phyloP scores from a whole-genome alignment of 2,888 invertebrate genomes.

The Lissocephala sabroskyi region DNA sequence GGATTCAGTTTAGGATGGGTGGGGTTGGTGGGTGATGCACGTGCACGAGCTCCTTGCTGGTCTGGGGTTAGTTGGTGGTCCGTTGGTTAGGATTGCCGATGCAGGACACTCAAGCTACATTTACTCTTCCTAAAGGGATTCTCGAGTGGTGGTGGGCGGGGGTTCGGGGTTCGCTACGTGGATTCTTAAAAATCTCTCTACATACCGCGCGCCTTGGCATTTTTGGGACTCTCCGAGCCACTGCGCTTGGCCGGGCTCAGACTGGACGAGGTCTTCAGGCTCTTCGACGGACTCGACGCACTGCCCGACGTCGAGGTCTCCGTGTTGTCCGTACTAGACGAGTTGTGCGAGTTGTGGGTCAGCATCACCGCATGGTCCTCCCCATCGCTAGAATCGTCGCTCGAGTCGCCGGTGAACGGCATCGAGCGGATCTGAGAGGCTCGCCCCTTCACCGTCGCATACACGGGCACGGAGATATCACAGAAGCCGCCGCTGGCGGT shows the following conservation, averaged over 20 bases:
- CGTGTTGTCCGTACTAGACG: constrained; percentile 75
- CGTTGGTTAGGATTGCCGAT: neutral
- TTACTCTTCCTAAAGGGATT: too few relatives aligned
- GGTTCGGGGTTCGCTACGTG: too few relatives aligned
- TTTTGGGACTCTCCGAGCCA: constrained; percentile 86
- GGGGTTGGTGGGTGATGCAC: too few relatives aligned
- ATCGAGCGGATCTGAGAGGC: constrained; percentile 96
- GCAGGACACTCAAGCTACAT: neutral
- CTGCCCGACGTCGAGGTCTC: constrained; percentile 76
- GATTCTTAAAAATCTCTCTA: constrained; percentile 18
- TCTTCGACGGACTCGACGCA: constrained; percentile 88
- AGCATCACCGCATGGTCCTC: constrained; percentile 77
- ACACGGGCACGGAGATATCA: constrained; percentile 94
- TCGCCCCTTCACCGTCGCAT: constrained; percentile 96
- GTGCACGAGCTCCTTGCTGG: too few relatives aligned
- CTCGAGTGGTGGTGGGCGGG: neutral
- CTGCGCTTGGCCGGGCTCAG: constrained; percentile 89
- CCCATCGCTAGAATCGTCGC: constrained; percentile 95
- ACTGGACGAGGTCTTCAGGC: constrained; percentile 88
- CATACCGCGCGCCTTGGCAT: constrained; percentile 83
- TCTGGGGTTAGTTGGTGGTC: neutral
- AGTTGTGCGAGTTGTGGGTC: constrained; percentile 72
- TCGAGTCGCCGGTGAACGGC: constrained; percentile 96
- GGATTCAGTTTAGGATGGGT: too few relatives aligned
- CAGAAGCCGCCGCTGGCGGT: constrained; percentile 84